Evolutionary conservation across 2,888 invertebrate genomes (phyloP).

Genomic region (Amphipyra tragopoginis): DNA sequence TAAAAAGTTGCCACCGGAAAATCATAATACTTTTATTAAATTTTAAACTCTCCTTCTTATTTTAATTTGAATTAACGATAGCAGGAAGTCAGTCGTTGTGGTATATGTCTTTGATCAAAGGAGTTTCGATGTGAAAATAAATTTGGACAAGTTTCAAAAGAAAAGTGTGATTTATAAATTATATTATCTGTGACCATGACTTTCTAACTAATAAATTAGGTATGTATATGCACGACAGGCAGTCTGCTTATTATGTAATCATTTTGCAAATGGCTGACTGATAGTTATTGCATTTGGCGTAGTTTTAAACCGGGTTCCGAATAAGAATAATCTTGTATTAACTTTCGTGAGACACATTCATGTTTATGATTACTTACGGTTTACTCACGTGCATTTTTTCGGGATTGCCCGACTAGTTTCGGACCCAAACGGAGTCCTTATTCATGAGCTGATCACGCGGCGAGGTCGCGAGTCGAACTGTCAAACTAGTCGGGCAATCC

Average conservation of each 20-base stretch:
- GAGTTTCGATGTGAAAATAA: constrained; percentile 43
- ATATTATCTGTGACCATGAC: constrained; percentile 32
- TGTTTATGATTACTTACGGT: too few relatives aligned
- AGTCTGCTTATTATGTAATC: background rate
- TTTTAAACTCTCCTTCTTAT: constrained; percentile 45
- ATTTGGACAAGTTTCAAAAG: constrained; percentile 52
- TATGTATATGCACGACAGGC: background rate
- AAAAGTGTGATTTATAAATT: constrained; percentile 38
- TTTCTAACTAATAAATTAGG: constrained; percentile 25
- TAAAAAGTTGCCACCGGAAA: constrained; percentile 51
- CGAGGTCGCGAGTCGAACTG: too few relatives aligned
- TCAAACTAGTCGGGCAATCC: too few relatives aligned
- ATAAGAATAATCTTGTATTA: background rate
- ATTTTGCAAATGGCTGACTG: constrained; percentile 18
- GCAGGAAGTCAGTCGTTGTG: constrained; percentile 49
- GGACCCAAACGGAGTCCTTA: too few relatives aligned
- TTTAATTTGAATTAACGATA: constrained; percentile 41
- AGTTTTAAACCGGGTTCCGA: background rate
- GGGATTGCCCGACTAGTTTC: too few relatives aligned
- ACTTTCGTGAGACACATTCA: too few relatives aligned
- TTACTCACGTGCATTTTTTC: too few relatives aligned
- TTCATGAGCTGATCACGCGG: too few relatives aligned
- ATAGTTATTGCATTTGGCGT: constrained; percentile 1
- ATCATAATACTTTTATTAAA: constrained; percentile 40
- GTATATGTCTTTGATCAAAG: constrained; percentile 51